These are phyloP conservation scores for Epistrophella euchroma DNA, from an alignment of 2,888 invertebrate species.

Conservation along the genomic window DNA sequence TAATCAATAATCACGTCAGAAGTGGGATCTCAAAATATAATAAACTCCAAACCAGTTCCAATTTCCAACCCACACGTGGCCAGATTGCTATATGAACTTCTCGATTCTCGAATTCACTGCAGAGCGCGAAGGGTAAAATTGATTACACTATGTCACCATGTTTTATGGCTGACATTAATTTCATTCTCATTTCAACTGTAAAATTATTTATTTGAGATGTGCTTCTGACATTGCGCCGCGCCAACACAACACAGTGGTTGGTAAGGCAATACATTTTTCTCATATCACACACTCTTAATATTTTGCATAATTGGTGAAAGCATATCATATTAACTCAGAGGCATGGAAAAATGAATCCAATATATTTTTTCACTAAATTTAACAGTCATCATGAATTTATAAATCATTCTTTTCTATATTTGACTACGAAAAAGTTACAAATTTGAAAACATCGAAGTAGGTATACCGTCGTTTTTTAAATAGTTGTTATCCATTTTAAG, in stretches of 20 bases:
- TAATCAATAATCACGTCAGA: slow-evolving; percentile 71
- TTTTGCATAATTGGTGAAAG: slow-evolving; percentile 26
- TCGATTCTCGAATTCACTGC: slow-evolving; percentile 34
- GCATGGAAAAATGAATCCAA: not conserved
- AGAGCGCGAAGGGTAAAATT: slow-evolving; percentile 43
- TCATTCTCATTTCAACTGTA: slow-evolving; percentile 62
- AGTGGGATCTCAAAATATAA: slow-evolving; percentile 29
- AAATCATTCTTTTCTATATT: not conserved
- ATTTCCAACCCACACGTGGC: slow-evolving; percentile 7
- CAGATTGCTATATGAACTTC: slow-evolving; percentile 31
- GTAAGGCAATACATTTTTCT: not conserved
- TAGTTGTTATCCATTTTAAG: no score
- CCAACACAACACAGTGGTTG: not conserved
- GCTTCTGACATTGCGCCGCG: not conserved
- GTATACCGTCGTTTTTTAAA: no score
- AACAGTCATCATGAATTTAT: not conserved
- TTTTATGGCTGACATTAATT: slow-evolving; percentile 70
- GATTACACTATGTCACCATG: slow-evolving; percentile 59
- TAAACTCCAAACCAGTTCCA: slow-evolving; percentile 2
- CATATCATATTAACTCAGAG: slow-evolving; percentile 4
- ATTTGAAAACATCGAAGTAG: no score
- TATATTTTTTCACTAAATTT: not conserved
- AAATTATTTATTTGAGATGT: slow-evolving; percentile 38
- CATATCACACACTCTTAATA: slow-evolving; percentile 11
- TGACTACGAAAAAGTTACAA: not conserved